Evolutionary conservation across 2,888 invertebrate species (phyloP), one percentile per base, ranked within the genome.

Genomic region (Hypomecis punctinalis): DNA sequence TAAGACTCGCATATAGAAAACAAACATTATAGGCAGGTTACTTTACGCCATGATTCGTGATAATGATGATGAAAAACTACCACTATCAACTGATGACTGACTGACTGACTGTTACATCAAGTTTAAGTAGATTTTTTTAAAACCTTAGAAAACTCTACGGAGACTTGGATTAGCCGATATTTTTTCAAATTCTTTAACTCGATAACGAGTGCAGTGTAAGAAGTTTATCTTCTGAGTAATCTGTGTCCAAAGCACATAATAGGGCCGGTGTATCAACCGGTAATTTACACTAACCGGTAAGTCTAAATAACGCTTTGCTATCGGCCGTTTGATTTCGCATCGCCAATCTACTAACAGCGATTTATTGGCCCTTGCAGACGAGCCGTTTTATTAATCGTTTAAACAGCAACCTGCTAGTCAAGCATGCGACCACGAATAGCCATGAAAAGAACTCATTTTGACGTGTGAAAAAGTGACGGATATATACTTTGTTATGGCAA

Each of bases 221-320:
- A 49, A 40, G 52, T 52, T 52, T 5, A n/a, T n/a, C 40, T n/a
- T 33, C 42, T 46, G 55, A 6, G 7, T 55, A 58, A 54, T 45
- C 52, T 53, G 36, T 59, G 62, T 49, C 42, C 49, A 36, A 36
- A 43, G 40, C 35, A 48, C 48, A 63, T 48, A 59, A 63, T 63
- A 59, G 58, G 63, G 63, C 69, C 64, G 67, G 70, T 77, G 72
- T 70, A 72, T 68, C 69, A 73, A 69, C 73, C 67, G 53, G 68
- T 70, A 71, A 72, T 75, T 78, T 74, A 73, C 72, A 72, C 73
- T 72, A 68, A 70, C 62, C 66, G 71, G 60, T 66, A 68, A 69
- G 67, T 67, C 63, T 70, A 72, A 69, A 63, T 69, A 68, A 73
- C 66, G 59, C 54, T 42, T 55, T 51, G 9, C 54, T 52, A 66